Evolutionary conservation across 2,888 invertebrate species (phyloP), one percentile per base, ranked within the genome.

Genomic region (Protodeltote pygarga): DNA sequence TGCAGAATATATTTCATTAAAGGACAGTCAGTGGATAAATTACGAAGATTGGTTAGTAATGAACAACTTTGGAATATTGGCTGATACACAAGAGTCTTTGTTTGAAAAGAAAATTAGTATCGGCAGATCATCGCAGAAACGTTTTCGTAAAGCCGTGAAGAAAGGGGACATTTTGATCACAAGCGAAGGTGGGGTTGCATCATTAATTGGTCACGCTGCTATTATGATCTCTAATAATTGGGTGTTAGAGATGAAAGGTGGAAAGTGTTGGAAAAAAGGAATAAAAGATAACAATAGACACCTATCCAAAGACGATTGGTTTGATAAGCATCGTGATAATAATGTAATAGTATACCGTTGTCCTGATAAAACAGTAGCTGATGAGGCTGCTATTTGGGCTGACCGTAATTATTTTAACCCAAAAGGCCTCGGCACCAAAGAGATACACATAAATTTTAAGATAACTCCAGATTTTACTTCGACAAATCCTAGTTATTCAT

Each of bases 41-140:
- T 87, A 87, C 62, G 59, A 73, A 16, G 81, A 87, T 58, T 87
- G 86, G 80, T 76, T 87, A 23, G 67, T 86, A 51, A 71, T 83
- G 64, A 86, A 86, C 63, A 81, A 86, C 71, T 88, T 80, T 46
- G 81, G 82, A 6, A 65, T 85, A 65, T 61, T 83, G 14, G 37
- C 66, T 14, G 85, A 86, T 60, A 85, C 82, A 33, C 78, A 82
- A 23, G 79, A 83, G 63, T 83, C 83, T 33, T 60, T 85, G 53
- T 79, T 79, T 24, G 54, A 73, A 28, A 77, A 57, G 51, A 85
- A 85, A 78, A 81, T 81, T 20, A 71, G 32, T n/a, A 79, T 79
- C 41, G 72, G 80, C 1, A 80, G 75, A 45, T 81, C 75, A 1
- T 76, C 70, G 1, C 71, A 79, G 42, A 69, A 77, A 14, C 60